Evolutionary conservation across 1,140 invertebrate species (phyloP).

Genomic region (Theocolax elegans): DNA sequence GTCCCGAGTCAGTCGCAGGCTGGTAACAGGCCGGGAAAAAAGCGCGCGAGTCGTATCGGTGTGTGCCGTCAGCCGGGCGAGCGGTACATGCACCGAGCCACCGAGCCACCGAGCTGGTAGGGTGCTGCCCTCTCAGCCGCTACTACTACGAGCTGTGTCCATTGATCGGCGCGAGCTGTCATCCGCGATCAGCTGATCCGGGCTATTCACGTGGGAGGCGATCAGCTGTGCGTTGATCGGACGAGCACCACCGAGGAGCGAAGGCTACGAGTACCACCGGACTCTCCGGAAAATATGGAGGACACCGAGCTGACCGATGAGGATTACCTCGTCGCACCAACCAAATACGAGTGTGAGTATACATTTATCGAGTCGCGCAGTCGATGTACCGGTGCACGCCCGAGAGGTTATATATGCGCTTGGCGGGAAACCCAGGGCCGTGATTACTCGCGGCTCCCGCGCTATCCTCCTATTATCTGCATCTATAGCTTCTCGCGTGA

Average conservation of each 20-base stretch:
- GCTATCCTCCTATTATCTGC: no score
- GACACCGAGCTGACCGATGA: conserved; percentile 68
- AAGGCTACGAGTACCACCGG: no score
- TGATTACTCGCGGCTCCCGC: neutral
- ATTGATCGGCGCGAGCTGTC: conserved; percentile 36
- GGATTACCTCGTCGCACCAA: conserved; percentile 69
- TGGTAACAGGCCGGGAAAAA: conserved; percentile 32
- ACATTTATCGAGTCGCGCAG: neutral
- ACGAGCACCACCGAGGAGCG: conserved; percentile 18
- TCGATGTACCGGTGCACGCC: neutral
- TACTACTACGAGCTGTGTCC: neutral
- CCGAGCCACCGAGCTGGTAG: neutral
- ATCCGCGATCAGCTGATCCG: conserved; percentile 38
- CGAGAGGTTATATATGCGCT: no score
- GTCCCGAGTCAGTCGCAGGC: no score
- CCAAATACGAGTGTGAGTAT: conserved; percentile 80
- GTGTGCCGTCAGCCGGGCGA: neutral
- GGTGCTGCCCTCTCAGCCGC: conserved; percentile 32
- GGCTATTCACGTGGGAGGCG: conserved; percentile 35
- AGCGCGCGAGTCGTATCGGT: conserved; percentile 22
- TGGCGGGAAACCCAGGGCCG: neutral
- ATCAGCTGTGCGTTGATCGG: conserved; percentile 45
- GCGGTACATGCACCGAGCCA: neutral
- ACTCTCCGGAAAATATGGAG: conserved; percentile 39
- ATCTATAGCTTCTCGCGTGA: neutral